These are phyloP conservation scores for Pempheris klunzingeri DNA, from an alignment of 2,797 vertebrate species.

Conservation along the genomic window DNA sequence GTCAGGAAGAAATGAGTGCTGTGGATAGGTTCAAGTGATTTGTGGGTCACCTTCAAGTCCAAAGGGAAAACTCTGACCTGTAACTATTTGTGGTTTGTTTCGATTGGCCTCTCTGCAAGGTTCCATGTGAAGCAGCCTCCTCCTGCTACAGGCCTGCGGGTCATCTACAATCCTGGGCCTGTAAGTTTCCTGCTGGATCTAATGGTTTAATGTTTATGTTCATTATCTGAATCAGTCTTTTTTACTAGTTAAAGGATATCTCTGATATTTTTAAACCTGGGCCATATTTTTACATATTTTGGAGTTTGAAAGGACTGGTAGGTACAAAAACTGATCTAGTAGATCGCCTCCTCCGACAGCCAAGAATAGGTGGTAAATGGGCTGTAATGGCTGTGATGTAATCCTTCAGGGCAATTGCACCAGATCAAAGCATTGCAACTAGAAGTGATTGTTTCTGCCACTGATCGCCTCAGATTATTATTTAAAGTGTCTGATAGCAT, in stretches of 20 bases:
- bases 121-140: constrained; percentile 92
- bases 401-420: too few relatives aligned
- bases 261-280: too few relatives aligned
- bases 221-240: not conserved
- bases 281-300: too few relatives aligned
- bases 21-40: constrained; percentile 12
- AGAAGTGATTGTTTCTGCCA: too few relatives aligned
- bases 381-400: too few relatives aligned
- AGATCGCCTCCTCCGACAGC: too few relatives aligned
- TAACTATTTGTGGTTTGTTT: constrained; percentile 45
- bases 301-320: too few relatives aligned
- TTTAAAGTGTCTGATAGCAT: too few relatives aligned
- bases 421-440: too few relatives aligned
- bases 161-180: constrained; percentile 89
- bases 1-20: not conserved
- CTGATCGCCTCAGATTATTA: too few relatives aligned
- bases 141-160: constrained; percentile 85
- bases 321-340: too few relatives aligned
- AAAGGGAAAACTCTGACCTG: constrained; percentile 45
- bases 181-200: constrained; percentile 81
- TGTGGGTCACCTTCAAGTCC: constrained; percentile 54
- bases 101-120: constrained; percentile 71
- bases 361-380: too few relatives aligned
- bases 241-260: not conserved
- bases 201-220: not conserved